A percentile compares a stretch with the other conserved stretches of the same genome.
Evolutionary conservation across 1,140 invertebrate species (phyloP).

Genomic region (Drosophila arizonae): DNA sequence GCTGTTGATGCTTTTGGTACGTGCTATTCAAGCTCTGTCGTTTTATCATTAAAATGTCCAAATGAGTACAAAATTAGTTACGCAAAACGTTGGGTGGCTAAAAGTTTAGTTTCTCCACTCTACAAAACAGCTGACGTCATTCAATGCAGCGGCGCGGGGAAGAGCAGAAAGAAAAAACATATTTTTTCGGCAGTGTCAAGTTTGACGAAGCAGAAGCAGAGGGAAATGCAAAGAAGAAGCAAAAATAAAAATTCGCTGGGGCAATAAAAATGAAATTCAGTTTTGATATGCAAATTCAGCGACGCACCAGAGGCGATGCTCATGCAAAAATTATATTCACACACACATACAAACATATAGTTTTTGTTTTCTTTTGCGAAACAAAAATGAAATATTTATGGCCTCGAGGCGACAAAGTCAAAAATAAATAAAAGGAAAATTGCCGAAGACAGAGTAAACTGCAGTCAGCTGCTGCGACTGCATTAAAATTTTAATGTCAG

Average conservation of each 20-base stretch:
- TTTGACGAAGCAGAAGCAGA: conserved; percentile 2
- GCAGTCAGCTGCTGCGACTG: conserved; percentile 28
- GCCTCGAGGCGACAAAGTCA: conserved; percentile 65
- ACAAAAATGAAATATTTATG: conserved; percentile 73
- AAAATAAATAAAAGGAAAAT: conserved; percentile 39
- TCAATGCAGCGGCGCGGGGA: conserved; percentile 1
- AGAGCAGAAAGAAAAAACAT: conserved; percentile 7
- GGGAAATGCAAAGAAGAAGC: background rate
- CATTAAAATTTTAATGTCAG: conserved; percentile 65
- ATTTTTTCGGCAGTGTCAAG: conserved; percentile 47
- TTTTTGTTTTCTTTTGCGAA: conserved; percentile 38
- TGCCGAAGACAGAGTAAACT: conserved; percentile 31
- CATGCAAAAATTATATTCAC: conserved; percentile 14
- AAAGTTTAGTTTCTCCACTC: conserved; percentile 22
- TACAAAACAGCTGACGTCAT: conserved; percentile 34
- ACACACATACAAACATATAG: background rate
- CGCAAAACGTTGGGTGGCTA: conserved; percentile 45
- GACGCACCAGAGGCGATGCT: background rate
- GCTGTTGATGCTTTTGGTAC: conserved; percentile 47
- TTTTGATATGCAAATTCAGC: conserved; percentile 68
- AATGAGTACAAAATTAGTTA: conserved; percentile 45
- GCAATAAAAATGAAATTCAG: conserved; percentile 39
- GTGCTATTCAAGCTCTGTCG: conserved; percentile 43
- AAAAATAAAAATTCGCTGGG: conserved; percentile 24
- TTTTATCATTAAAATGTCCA: conserved; percentile 49